Conservation (phyloP, 2,113 vertebrate genomes). For the Crotophaga sulcirostris region DNA sequence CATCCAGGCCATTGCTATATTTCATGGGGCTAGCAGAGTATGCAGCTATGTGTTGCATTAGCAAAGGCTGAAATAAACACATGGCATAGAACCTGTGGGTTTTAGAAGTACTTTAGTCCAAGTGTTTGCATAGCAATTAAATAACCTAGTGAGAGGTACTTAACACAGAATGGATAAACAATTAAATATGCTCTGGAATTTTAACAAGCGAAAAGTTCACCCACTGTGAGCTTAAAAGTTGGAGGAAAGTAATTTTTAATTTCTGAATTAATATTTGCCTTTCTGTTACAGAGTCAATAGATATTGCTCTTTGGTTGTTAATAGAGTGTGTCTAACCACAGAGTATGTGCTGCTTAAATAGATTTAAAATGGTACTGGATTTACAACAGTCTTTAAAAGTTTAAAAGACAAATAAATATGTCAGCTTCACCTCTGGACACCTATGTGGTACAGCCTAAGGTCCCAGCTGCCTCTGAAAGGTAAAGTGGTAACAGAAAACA, state of each 20-base stretch:
- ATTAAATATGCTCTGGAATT: not conserved
- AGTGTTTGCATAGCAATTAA: not conserved
- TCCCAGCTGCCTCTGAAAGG: not conserved
- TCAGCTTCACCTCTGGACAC: not conserved
- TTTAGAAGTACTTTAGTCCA: not conserved
- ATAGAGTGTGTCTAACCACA: not conserved
- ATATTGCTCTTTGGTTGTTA: not conserved
- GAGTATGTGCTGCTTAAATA: not conserved
- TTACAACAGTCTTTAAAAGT: not conserved
- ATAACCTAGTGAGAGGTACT: not conserved
- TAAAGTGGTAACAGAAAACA: not conserved
- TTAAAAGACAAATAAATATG: not conserved
- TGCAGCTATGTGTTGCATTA: not conserved
- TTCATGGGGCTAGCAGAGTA: not conserved
- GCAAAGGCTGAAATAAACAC: not conserved
- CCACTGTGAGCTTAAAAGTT: not conserved
- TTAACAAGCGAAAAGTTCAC: not conserved
- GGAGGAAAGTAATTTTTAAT: not conserved
- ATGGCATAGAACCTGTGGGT: not conserved
- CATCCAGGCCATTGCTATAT: not conserved
- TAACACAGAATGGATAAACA: not conserved
- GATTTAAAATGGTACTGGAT: not conserved
- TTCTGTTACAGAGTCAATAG: not conserved
- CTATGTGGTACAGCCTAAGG: not conserved
- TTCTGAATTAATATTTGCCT: not conserved